phyloP scores from a whole-genome alignment of 1,140 invertebrate species.

The Halyomorpha halys region DNA sequence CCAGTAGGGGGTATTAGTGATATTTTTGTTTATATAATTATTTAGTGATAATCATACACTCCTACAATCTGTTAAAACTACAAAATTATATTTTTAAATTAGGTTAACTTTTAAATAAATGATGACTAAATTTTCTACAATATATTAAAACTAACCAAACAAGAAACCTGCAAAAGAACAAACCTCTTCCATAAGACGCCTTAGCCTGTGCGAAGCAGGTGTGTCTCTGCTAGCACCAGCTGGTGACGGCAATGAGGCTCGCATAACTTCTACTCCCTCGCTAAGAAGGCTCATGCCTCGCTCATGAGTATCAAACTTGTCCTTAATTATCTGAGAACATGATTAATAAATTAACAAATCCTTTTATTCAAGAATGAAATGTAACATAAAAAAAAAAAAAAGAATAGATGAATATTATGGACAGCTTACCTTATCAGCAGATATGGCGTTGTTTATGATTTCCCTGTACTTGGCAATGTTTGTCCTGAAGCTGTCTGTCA shows the following conservation, averaged over 20 bases:
- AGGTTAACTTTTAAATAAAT: too few species aligned
- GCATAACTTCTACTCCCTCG: constrained; percentile 53
- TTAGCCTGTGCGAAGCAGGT: constrained; percentile 54
- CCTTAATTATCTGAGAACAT: constrained; percentile 51
- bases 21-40: too few species aligned
- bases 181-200: constrained; percentile 69
- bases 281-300: constrained; percentile 75
- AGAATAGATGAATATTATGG: not conserved
- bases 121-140: too few species aligned
- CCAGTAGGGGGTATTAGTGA: too few species aligned
- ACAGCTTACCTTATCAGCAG: constrained; percentile 51
- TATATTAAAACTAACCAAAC: too few species aligned
- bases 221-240: constrained; percentile 39
- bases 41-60: too few species aligned
- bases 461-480: constrained; percentile 84
- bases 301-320: constrained; percentile 74
- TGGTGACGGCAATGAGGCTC: constrained; percentile 47
- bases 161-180: constrained; percentile 13
- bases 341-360: too few species aligned
- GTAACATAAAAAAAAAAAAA: too few species aligned
- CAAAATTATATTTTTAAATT: too few species aligned
- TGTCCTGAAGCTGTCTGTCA: constrained; percentile 77
- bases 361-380: too few species aligned
- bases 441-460: constrained; percentile 84
- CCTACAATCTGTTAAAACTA: too few species aligned